These are phyloP conservation scores for Tetranychus piercei DNA, from an alignment of 2,888 invertebrate species.

Conservation along the genomic window DNA sequence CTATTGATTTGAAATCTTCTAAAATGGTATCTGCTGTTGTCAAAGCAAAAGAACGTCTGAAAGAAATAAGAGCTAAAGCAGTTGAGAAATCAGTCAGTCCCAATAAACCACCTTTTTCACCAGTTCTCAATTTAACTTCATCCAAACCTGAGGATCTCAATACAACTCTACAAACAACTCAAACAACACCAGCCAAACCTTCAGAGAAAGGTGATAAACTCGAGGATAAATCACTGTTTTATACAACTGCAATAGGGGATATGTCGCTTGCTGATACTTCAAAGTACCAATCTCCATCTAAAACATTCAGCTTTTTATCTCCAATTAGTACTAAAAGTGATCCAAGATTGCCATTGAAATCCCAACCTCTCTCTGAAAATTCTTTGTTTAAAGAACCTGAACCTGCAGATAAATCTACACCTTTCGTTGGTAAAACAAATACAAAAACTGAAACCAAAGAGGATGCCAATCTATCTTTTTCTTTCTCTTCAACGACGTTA, in stretches of 20 bases:
- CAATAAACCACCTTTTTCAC: not conserved
- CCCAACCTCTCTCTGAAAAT: not conserved
- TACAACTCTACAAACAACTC: not conserved
- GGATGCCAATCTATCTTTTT: not conserved
- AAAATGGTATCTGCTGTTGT: constrained; percentile 20
- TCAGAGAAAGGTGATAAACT: not conserved
- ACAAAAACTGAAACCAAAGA: not conserved
- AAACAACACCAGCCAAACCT: not conserved
- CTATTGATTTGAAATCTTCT: constrained; percentile 13
- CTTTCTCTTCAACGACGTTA: not conserved
- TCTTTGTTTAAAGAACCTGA: not conserved
- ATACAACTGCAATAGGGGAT: constrained; percentile 1
- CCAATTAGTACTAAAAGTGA: not conserved
- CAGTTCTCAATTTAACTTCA: not conserved
- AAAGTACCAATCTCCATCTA: not conserved
- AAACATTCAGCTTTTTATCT: not conserved
- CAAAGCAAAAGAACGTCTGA: constrained; percentile 16
- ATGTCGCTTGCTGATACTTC: not conserved
- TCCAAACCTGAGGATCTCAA: not conserved
- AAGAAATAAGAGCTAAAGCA: constrained; percentile 10
- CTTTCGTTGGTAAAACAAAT: not conserved
- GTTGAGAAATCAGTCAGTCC: not conserved
- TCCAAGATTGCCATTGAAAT: not conserved
- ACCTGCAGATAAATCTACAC: not conserved
- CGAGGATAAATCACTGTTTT: not conserved